Percentiles rank a stretch among this genome's conserved stretches.
Evolutionary conservation across 2,888 invertebrate genomes (phyloP).

Genomic region (Melanostoma scalare): DNA sequence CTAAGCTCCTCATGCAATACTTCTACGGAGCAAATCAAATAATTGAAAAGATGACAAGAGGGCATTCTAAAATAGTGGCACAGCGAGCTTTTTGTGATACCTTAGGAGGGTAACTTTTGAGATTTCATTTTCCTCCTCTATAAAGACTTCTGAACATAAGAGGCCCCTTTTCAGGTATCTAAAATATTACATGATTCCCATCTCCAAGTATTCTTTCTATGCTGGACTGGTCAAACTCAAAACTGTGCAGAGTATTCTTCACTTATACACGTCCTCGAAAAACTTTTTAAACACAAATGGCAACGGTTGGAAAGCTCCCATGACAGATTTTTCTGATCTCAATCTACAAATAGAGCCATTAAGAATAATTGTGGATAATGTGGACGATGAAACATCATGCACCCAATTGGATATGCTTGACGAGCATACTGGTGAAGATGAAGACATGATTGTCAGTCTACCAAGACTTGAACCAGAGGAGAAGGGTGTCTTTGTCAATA

Average conservation of each 20-base stretch:
- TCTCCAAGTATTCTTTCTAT: constrained; percentile 80
- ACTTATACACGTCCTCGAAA: constrained; percentile 77
- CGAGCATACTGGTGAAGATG: constrained; percentile 74
- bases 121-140: neutral
- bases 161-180: constrained; percentile 75
- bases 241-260: constrained; percentile 76
- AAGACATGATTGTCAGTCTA: constrained; percentile 78
- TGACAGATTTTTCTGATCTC: constrained; percentile 75
- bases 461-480: constrained; percentile 78
- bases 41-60: constrained; percentile 75
- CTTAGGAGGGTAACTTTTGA: constrained; percentile 77
- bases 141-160: constrained; percentile 17
- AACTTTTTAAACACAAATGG: constrained; percentile 80
- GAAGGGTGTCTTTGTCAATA: constrained; percentile 76
- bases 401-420: constrained; percentile 76
- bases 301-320: constrained; percentile 79
- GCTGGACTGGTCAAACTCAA: constrained; percentile 78
- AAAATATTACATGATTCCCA: constrained; percentile 78
- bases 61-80: constrained; percentile 73
- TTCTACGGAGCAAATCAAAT: constrained; percentile 79
- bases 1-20: constrained; percentile 78
- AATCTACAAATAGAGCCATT: constrained; percentile 75
- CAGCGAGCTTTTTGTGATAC: constrained; percentile 80
- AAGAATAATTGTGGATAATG: constrained; percentile 50
- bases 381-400: constrained; percentile 76